Evolutionary conservation across 2,888 invertebrate species (phyloP), one percentile per base, ranked within the genome.

Genomic region (Rhagonycha lutea): DNA sequence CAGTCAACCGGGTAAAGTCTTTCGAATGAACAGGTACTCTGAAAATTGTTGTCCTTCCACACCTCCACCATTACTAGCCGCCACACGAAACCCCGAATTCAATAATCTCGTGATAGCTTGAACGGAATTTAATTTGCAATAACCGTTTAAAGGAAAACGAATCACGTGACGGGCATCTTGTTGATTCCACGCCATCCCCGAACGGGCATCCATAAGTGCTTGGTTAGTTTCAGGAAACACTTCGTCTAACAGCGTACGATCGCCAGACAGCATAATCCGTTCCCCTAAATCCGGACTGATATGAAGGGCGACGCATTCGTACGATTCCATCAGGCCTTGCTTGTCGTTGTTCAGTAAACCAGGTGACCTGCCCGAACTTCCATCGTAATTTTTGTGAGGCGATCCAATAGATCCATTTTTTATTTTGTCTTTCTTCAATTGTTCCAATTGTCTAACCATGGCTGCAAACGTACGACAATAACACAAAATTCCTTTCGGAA

Each of bases 31-130:
- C 84, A 96, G 90, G 88, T 96, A 96, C 89, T 96, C 96, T 83
- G 95, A 95, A 89, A 96, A 96, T 88, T 96, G 96, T 85, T 96
- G 96, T 5, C 95, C 95, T 85, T 96, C 96, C 60, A 96, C 95
- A 4, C 95, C 95, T 18, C 95, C 95, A 0, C 96, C 96, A 83
- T 94, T 95, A 85, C 95, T 95, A 26, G 96, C 95, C 69, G 93
- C 93, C 76, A 96, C 91, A 80, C 91, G 91, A 87, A 96, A 96
- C 70, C 94, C 93, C 78, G 93, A 91, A 85, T 95, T 95, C 67
- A 96, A 88, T 68, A 96, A 90, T 85, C 95, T 91, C 80, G 95
- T 94, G 83, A 96, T 93, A 78, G 95, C 95, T 88, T 96, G 96
- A 79, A 96, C 92, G n/a, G 95, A 95, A 87, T 95, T 96, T 80